phyloP scores from a whole-genome alignment of 53 echinoderm and acorn worm genomes.

The Astropecten irregularis region DNA sequence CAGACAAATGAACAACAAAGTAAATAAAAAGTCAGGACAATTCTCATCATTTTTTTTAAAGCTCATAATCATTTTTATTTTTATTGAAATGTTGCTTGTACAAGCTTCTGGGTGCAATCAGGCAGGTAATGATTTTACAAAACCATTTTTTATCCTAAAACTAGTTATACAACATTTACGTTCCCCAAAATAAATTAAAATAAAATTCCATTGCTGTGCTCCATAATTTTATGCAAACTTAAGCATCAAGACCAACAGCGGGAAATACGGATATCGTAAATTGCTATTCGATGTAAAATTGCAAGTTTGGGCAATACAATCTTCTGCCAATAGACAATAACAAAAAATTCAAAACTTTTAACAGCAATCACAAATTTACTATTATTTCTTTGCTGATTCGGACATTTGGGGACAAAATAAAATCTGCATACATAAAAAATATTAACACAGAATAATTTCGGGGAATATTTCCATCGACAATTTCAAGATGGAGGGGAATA shows the following conservation, averaged over 20 bases:
- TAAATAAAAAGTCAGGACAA: too few species aligned
- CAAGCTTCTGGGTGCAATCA: slow-evolving; percentile 40
- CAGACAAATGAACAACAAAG: too few species aligned
- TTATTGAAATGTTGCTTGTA: slow-evolving; percentile 45
- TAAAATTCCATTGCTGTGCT: not conserved
- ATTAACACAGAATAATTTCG: too few species aligned
- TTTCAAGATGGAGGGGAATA: too few species aligned
- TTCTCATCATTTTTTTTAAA: not conserved
- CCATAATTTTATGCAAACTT: not conserved
- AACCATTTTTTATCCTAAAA: not conserved
- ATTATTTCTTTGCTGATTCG: too few species aligned
- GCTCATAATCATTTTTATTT: slow-evolving; percentile 35
- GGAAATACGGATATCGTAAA: not conserved
- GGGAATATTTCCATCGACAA: too few species aligned
- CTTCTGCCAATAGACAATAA: not conserved
- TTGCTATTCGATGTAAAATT: slow-evolving; percentile 1
- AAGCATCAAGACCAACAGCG: not conserved
- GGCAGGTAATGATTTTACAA: slow-evolving; percentile 19
- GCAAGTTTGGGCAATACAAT: not conserved
- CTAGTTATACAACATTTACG: not conserved
- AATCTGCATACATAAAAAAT: too few species aligned
- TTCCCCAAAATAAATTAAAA: slow-evolving; percentile 15
- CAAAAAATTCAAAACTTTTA: not conserved
- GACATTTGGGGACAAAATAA: too few species aligned
- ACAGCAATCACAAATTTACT: too few species aligned